Conservation (phyloP, 2,888 invertebrate species). For the Caenorhabditis sp. region DNA sequence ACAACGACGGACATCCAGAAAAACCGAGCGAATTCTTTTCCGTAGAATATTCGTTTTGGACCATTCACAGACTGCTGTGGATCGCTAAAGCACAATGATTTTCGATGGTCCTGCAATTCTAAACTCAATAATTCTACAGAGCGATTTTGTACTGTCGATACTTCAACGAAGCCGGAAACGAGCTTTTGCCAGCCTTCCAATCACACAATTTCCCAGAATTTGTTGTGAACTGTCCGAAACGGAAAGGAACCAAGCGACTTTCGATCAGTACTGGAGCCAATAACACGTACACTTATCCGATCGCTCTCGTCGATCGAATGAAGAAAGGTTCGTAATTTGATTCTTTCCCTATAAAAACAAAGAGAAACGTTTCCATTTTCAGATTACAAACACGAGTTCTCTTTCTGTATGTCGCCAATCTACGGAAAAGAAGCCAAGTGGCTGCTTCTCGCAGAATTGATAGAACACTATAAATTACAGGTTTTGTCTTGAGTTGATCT, state of each 20-base stretch:
- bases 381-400: constrained; percentile 43
- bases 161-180: constrained; percentile 22
- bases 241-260: constrained; percentile 24
- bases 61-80: too few species aligned
- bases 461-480: constrained; percentile 54
- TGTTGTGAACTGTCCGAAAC: constrained; percentile 38
- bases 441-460: constrained; percentile 38
- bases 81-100: too few species aligned
- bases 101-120: too few species aligned
- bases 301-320: constrained; percentile 26
- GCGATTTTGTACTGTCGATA: constrained; percentile 44
- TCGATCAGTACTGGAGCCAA: constrained; percentile 33
- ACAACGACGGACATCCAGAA: too few species aligned
- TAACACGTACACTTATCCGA: constrained; percentile 36
- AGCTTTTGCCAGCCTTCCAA: constrained; percentile 25
- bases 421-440: constrained; percentile 55
- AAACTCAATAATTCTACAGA: too few species aligned
- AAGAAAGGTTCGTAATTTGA: constrained; percentile 26
- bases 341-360: too few species aligned
- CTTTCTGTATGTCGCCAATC: constrained; percentile 53
- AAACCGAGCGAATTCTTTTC: too few species aligned
- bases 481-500: background rate
- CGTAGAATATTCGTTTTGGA: too few species aligned
- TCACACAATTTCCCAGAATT: constrained; percentile 45
- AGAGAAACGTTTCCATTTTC: background rate